Conservation (phyloP, 2,113 vertebrate species). For the Melanocharis versteri region DNA sequence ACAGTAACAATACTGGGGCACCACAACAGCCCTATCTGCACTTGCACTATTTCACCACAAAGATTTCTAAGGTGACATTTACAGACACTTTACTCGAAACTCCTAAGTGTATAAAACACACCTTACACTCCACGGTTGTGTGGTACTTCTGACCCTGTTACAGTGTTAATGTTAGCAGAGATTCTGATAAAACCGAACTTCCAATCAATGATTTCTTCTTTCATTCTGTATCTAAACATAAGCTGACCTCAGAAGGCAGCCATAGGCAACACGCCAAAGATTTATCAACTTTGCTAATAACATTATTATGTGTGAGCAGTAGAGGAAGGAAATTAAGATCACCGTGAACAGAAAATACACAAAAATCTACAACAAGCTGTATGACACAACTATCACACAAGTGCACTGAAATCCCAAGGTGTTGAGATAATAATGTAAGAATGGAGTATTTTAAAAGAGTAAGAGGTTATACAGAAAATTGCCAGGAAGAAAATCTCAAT, state of each 20-base stretch:
- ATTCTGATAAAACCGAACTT: not conserved
- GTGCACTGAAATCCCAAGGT: not conserved
- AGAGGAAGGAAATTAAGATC: not conserved
- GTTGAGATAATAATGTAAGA: not conserved
- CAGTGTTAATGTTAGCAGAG: not conserved
- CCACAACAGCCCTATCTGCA: not conserved
- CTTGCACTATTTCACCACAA: not conserved
- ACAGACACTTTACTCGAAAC: not conserved
- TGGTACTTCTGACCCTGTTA: not conserved
- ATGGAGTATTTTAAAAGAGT: not conserved
- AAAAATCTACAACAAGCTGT: accelerated
- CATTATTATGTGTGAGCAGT: not conserved
- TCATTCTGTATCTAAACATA: not conserved
- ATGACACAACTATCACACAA: not conserved
- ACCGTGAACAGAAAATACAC: not conserved
- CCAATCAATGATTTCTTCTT: not conserved
- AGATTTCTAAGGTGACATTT: not conserved
- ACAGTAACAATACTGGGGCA: not conserved
- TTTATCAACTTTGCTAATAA: not conserved
- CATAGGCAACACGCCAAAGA: not conserved
- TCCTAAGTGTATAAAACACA: not conserved
- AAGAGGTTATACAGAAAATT: not conserved
- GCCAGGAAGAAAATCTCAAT: not conserved
- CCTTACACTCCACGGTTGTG: not conserved
- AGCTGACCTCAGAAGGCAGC: not conserved